These are phyloP conservation scores for Corapipo altera DNA, from an alignment of 2,113 vertebrate species.

Conservation along the genomic window DNA sequence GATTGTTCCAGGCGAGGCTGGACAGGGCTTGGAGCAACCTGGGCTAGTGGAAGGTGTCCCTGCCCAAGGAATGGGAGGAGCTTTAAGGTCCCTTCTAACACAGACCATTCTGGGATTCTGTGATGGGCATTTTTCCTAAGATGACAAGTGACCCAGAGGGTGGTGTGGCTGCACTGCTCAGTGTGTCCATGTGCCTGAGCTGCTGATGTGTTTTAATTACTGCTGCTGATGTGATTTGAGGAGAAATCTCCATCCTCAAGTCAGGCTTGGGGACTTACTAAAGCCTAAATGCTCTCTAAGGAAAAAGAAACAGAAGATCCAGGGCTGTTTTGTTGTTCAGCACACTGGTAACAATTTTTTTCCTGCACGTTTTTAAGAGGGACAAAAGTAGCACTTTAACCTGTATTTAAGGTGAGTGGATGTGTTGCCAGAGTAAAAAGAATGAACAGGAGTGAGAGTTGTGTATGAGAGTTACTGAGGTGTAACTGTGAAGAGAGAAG, in stretches of 20 bases:
- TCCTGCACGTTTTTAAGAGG: neutral
- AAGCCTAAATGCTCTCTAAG: neutral
- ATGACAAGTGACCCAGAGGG: neutral
- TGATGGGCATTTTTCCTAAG: neutral
- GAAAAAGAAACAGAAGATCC: too few relatives aligned
- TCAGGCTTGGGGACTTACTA: neutral
- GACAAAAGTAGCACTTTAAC: neutral
- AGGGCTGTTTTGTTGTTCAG: neutral
- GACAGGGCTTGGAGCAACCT: neutral
- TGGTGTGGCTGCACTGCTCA: neutral
- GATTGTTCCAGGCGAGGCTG: neutral
- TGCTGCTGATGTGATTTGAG: neutral
- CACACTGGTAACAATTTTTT: rapidly evolving
- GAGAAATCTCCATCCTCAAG: neutral
- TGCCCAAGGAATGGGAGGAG: neutral
- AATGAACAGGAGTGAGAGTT: rapidly evolving
- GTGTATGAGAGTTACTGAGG: neutral
- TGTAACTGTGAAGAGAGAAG: neutral
- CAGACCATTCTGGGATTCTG: neutral
- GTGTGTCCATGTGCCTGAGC: neutral
- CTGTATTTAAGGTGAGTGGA: rapidly evolving
- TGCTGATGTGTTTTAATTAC: neutral
- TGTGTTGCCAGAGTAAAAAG: neutral
- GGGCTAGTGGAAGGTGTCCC: neutral
- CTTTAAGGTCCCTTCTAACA: neutral